Evolutionary conservation across 2,113 vertebrate species (phyloP).

Genomic region (Hydropotes inermis): DNA sequence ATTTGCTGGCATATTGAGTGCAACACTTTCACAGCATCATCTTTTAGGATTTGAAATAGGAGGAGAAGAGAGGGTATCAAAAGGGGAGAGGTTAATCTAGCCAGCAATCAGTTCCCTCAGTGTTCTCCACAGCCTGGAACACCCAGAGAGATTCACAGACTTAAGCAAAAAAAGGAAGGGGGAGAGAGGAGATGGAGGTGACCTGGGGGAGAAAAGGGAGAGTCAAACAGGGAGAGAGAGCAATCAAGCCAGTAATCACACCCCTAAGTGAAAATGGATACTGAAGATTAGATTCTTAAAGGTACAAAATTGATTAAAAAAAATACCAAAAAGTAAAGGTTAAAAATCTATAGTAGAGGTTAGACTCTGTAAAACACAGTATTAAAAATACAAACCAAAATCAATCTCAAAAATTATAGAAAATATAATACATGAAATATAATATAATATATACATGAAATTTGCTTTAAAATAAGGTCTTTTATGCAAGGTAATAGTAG

Average conservation of each 20-base stretch:
- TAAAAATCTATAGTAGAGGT: background rate
- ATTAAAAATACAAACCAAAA: background rate
- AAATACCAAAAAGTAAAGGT: background rate
- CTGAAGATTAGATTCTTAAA: background rate
- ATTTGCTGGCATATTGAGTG: background rate
- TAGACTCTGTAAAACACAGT: background rate
- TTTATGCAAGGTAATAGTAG: background rate
- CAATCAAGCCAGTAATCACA: background rate
- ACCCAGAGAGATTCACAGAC: background rate
- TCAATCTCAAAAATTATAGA: background rate
- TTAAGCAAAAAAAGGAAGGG: background rate
- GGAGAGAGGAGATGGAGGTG: background rate
- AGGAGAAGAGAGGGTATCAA: background rate
- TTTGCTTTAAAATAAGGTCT: background rate
- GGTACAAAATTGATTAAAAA: background rate
- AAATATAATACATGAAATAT: background rate
- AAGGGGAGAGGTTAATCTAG: background rate
- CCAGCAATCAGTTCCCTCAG: background rate
- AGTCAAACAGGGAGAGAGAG: background rate
- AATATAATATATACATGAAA: background rate
- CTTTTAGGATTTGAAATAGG: background rate
- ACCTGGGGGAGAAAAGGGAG: background rate
- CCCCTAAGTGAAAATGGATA: background rate
- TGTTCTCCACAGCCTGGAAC: background rate
- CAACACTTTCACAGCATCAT: background rate